These are phyloP conservation scores for Tetropium fuscum DNA, from an alignment of 2,888 invertebrate species.

Conservation along the genomic window DNA sequence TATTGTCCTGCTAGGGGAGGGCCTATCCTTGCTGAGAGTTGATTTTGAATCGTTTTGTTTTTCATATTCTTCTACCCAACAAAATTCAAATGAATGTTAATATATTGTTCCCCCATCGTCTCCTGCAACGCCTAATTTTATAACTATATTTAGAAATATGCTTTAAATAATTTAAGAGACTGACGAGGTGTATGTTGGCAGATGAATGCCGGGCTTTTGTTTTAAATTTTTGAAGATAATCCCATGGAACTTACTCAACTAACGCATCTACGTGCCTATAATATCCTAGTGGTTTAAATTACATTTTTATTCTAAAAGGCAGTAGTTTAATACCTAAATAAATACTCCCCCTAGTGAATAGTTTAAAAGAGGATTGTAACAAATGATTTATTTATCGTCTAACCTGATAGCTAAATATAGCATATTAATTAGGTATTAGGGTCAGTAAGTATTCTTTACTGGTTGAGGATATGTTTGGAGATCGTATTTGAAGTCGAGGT, in stretches of 20 bases:
- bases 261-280: too few species aligned
- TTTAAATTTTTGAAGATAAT: conserved; percentile 34
- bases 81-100: conserved; percentile 62
- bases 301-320: too few species aligned
- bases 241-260: conserved; percentile 10
- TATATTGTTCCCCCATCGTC: conserved; percentile 49
- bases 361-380: too few species aligned
- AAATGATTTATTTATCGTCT: too few species aligned
- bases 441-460: too few species aligned
- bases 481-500: not conserved
- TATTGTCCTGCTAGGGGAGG: conserved; percentile 41
- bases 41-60: conserved; percentile 52
- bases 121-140: conserved; percentile 45
- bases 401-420: too few species aligned
- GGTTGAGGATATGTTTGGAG: too few species aligned
- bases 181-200: conserved; percentile 35
- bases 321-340: too few species aligned
- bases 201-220: conserved; percentile 40
- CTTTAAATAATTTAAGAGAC: conserved; percentile 48
- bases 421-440: too few species aligned
- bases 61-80: conserved; percentile 55
- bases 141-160: conserved; percentile 51
- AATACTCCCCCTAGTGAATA: too few species aligned
- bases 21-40: conserved; percentile 46
- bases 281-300: too few species aligned